Conservation (phyloP, 2,113 vertebrate genomes). For the Pantherophis guttatus region DNA sequence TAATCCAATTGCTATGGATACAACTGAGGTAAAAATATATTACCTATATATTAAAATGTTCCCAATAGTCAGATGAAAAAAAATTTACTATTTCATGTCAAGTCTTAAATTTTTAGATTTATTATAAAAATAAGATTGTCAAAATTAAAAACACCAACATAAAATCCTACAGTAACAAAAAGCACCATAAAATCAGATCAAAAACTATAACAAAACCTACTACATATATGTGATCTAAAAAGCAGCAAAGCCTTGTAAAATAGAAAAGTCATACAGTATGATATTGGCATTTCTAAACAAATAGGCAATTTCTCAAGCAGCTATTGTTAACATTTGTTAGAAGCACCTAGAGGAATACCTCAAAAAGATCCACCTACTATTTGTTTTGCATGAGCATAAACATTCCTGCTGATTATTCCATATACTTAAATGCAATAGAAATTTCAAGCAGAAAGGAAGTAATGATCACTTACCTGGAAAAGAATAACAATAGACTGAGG, state of each 20-base stretch:
- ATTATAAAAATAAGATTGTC: background rate
- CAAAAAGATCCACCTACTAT: background rate
- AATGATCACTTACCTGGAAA: background rate
- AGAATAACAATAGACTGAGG: background rate
- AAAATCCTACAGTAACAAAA: background rate
- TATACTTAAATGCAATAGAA: background rate
- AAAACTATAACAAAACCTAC: background rate
- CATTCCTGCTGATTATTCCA: background rate
- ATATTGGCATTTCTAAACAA: background rate
- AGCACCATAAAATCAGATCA: background rate
- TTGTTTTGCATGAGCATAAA: background rate
- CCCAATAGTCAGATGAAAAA: background rate
- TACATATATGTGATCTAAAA: background rate
- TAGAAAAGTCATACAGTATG: background rate
- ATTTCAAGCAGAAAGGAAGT: background rate
- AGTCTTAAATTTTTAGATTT: background rate
- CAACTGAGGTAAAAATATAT: background rate
- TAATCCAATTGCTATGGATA: background rate
- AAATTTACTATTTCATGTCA: background rate
- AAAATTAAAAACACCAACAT: background rate
- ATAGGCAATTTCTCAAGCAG: background rate
- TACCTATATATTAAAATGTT: background rate
- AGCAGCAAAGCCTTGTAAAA: background rate
- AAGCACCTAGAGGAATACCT: background rate
- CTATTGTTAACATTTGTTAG: background rate